Evolutionary conservation across 2,888 invertebrate genomes (phyloP), one percentile per base, ranked within the genome.

Genomic region (Blastobasis lacticolella): DNA sequence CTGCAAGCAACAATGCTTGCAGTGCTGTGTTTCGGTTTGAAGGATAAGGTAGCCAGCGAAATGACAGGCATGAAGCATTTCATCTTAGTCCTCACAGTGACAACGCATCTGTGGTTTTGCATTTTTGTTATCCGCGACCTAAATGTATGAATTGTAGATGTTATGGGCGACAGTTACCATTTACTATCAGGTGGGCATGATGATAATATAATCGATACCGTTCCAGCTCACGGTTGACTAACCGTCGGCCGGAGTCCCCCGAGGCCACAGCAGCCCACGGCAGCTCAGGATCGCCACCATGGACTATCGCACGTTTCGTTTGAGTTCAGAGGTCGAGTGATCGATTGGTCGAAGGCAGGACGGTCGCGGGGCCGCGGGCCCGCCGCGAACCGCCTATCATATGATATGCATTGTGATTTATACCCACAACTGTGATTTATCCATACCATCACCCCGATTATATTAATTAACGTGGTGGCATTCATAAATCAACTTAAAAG

Each of bases 391-490:
- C 86, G 86, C 86, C 86, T 85, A 81, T 79, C 71, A 73, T 75
- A 74, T 76, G 73, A 81, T 75, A 74, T 76, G 73, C 81, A 81
- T 80, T 83, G 86, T 86, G 85, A 85, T 85, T 78, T 76, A 76
- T 78, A 80, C 69, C 82, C 79, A 75, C 82, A 80, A 76, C 86
- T 86, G 82, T 85, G 87, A 86, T 86, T 82, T 81, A 77, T 83
- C 72, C 77, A 75, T 81, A 81, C 83, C 85, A 85, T 82, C 84
- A 81, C 82, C 77, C 66, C 66, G 64, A 69, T 78, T 75, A 71
- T 76, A 73, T 72, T 75, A 72, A 75, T 75, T 71, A 69, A 63
- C 66, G 84, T 80, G 84, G 78, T 83, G 83, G 85, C 80, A 80
- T 80, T 75, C 73, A 78, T 85, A 81, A 82, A 86, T 84, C 82